Evolutionary conservation across 2,888 invertebrate species (phyloP).

Genomic region (Hirtodrosophila duncani): DNA sequence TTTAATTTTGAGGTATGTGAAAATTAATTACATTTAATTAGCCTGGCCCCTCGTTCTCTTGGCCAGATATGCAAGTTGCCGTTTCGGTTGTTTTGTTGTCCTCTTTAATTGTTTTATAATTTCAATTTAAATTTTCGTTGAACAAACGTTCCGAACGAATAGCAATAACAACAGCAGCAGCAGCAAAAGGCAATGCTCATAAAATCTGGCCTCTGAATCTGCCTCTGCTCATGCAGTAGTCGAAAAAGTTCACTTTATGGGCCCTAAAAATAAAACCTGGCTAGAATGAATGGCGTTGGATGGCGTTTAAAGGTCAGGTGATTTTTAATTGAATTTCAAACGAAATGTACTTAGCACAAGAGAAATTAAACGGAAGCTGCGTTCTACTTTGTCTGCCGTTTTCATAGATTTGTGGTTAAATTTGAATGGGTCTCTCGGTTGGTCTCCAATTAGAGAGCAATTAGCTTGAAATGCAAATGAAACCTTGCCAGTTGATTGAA

Average conservation of each 20-base stretch:
- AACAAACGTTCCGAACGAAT: too few species aligned
- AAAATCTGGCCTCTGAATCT: constrained; percentile 26
- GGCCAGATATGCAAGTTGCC: constrained; percentile 42
- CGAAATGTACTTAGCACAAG: constrained; percentile 61
- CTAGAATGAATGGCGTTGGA: constrained; percentile 26
- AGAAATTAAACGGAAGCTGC: constrained; percentile 61
- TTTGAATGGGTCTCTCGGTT: constrained; percentile 19
- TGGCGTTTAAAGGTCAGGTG: constrained; percentile 53
- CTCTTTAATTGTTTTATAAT: constrained; percentile 66
- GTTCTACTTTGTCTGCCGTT: constrained; percentile 12
- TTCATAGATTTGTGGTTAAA: constrained; percentile 5
- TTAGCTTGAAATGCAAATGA: too few species aligned
- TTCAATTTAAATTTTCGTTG: constrained; percentile 68
- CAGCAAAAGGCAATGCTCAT: constrained; percentile 23
- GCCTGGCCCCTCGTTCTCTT: constrained; percentile 16
- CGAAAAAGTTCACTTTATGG: constrained; percentile 36
- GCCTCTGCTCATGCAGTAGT: constrained; percentile 49
- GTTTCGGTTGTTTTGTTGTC: constrained; percentile 30
- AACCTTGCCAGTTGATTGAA: too few species aligned
- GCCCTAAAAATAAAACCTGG: constrained; percentile 35
- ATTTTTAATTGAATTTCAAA: constrained; percentile 67
- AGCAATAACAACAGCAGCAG: constrained; percentile 32
- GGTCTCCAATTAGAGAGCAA: constrained; percentile 21
- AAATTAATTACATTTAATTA: constrained; percentile 74
- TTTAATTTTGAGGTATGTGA: constrained; percentile 66